Base-by-base conservation (phyloP, 1,140 invertebrate species). In the Drosophila bipectinata region DNA sequence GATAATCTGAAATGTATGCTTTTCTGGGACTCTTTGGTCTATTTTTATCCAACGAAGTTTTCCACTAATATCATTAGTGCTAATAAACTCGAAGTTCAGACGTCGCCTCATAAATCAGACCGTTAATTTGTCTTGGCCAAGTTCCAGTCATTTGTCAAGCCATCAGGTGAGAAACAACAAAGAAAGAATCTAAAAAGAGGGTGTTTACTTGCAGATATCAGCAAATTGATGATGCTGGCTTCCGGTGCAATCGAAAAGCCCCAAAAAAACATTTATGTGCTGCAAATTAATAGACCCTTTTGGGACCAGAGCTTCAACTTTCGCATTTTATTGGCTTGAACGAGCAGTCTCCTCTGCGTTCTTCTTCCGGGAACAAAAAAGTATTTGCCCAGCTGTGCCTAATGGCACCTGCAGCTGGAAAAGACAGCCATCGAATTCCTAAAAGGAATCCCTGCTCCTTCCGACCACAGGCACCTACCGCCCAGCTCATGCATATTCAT, bases 401-500 rank as follows among this genome's bases (percentile, higher is more conserved):
- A 82, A 78, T 83, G 71, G 64, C 54, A 79, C 45, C 64, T 83
- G 71, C 53, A 60, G 39, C 34, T 44, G 75, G 4, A 53, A 14
- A 44, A 34, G 57, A 66, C 54, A 72, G 53, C 49, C 44, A 10
- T 67, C 64, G 61, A 59, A 72, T 75, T 75, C 71, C 82, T 75
- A 80, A 52, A 68, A 81, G 47, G 73, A 69, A 85, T 82, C 60
- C 30, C 63, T 52, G 12, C 41, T 61, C 44, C 48, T 21, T 21
- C 44, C 44, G 18, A 18, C 44, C 44, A 10, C 44, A 47, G 2
- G 2, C 14, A 8, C 41, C 14, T 15, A 54, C 60, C 51, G 30
- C 55, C 48, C 45, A 62, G 30, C 71, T 88, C 83, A 88, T 87
- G 79, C 67, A 87, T 87, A 87, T 88, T 87, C 59, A 88, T 76